A percentile compares a stretch with the other conserved stretches of the same genome.
Conservation (phyloP, 2,113 vertebrate species). For the Malurus alboscapulatus region DNA sequence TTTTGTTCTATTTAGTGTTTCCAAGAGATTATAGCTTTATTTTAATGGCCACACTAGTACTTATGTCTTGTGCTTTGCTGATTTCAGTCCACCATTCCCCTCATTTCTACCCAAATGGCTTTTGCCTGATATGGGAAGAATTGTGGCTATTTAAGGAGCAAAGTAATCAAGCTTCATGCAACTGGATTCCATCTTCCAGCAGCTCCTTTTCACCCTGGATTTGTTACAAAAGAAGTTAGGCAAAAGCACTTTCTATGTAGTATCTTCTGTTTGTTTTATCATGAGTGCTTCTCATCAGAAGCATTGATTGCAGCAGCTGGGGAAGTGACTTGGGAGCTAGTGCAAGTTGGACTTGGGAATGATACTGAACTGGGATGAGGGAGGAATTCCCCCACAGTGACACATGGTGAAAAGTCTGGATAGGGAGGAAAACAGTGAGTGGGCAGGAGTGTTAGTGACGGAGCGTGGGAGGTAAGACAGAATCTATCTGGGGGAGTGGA, state of each 20-base stretch:
- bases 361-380: not conserved
- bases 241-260: not conserved
- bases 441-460: not conserved
- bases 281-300: not conserved
- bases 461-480: not conserved
- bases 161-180: not conserved
- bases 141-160: not conserved
- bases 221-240: not conserved
- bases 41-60: not conserved
- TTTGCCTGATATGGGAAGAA: not conserved
- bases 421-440: not conserved
- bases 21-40: not conserved
- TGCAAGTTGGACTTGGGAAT: not conserved
- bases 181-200: not conserved
- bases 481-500: not conserved
- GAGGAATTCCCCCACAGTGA: not conserved
- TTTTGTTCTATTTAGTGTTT: not conserved
- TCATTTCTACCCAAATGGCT: not conserved
- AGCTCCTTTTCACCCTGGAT: not conserved
- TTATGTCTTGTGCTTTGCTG: not conserved
- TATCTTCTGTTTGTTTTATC: not conserved
- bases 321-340: not conserved
- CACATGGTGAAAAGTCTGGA: not conserved
- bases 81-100: not conserved
- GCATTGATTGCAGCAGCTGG: accelerated